These are phyloP conservation scores for Eurypyga helias DNA, from an alignment of 2,113 vertebrate genomes.

Conservation along the genomic window DNA sequence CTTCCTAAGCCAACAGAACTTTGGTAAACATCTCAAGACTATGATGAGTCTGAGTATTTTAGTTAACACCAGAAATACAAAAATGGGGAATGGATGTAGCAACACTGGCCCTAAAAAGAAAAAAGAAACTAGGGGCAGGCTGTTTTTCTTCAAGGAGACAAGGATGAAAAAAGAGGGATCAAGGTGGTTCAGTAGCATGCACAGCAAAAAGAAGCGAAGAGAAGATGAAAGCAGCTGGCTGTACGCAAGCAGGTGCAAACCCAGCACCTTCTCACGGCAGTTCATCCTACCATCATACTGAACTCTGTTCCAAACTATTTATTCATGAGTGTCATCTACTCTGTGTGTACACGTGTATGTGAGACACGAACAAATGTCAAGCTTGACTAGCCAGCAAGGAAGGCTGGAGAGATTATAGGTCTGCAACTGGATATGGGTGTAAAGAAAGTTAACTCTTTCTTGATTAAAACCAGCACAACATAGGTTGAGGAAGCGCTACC, in stretches of 20 bases:
- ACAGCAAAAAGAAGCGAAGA: not conserved
- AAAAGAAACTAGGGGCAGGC: fast-evolving
- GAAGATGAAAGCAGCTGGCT: not conserved
- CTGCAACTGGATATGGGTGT: not conserved
- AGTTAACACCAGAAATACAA: not conserved
- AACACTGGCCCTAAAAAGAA: not conserved
- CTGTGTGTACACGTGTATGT: fast-evolving
- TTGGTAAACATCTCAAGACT: not conserved
- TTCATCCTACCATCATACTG: not conserved
- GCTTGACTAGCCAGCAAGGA: not conserved
- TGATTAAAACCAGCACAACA: no score
- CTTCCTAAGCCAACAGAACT: not conserved
- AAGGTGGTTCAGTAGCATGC: not conserved
- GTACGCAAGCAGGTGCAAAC: not conserved
- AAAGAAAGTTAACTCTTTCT: no score
- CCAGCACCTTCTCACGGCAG: fast-evolving
- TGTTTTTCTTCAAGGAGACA: not conserved
- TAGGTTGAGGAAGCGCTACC: not conserved
- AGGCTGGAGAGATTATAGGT: not conserved
- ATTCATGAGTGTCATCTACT: not conserved
- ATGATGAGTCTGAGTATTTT: not conserved
- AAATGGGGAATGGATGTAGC: not conserved
- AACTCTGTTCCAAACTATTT: not conserved
- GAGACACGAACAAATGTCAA: not conserved
- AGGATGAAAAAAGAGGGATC: not conserved